phyloP scores from a whole-genome alignment of 2,797 vertebrate species.

The Protonibea diacanthus region DNA sequence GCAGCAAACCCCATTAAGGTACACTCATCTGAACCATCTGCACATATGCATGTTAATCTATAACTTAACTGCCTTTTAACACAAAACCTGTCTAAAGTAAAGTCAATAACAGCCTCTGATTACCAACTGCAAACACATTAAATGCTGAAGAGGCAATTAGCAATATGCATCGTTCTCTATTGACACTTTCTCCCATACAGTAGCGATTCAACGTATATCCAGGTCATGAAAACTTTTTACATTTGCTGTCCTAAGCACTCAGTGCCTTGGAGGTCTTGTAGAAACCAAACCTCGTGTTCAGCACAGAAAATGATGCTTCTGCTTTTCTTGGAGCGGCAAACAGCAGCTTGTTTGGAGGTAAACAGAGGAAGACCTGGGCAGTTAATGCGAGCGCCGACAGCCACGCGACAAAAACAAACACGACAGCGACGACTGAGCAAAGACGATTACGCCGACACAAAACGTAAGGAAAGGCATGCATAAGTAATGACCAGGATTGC shows the following conservation, averaged over 20 bases:
- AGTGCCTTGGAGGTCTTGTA: conserved; percentile 12
- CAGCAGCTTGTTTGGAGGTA: conserved; percentile 34
- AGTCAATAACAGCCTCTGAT: not conserved
- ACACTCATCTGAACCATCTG: conserved; percentile 3
- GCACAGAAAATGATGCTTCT: conserved; percentile 31
- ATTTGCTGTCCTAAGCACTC: conserved; percentile 25
- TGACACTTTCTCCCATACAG: not conserved
- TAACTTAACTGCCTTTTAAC: not conserved
- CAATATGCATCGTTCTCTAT: not conserved
- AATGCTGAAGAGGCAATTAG: not conserved
- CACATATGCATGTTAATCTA: conserved; percentile 7
- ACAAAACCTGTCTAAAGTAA: not conserved
- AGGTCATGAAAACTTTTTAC: conserved; percentile 25
- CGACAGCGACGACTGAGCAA: not conserved
- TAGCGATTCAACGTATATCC: conserved; percentile 2
- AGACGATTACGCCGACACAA: not conserved
- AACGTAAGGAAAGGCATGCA: not conserved
- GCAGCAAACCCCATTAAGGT: conserved; percentile 8
- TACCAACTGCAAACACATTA: not conserved
- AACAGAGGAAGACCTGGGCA: conserved; percentile 16
- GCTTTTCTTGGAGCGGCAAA: conserved; percentile 10
- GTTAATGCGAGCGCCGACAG: conserved; percentile 4
- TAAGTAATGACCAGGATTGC: not conserved
- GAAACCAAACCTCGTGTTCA: conserved; percentile 15
- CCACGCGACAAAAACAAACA: not conserved